Base-by-base conservation (phyloP, 2,113 vertebrate species). In the Dunckerocampus dactyliophorus region DNA sequence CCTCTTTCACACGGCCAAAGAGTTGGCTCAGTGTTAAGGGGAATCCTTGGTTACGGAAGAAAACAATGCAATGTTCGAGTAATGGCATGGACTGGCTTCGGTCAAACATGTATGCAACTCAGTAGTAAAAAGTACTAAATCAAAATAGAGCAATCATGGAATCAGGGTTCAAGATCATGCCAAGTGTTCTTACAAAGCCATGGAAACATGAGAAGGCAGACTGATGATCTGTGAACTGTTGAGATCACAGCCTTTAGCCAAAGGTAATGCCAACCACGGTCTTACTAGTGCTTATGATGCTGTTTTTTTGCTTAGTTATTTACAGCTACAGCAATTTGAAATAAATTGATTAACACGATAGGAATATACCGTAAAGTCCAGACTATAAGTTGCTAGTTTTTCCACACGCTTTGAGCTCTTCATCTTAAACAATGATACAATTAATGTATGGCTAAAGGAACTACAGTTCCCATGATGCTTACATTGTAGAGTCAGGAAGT, bases 1-100 rank as follows among this genome's bases (percentile, higher is more conserved):
- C 63, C 24, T 58, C 53, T 76, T 83, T 71, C 64, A 61, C 20
- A 48, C 53, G 42, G 57, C 71, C 47, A 71, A 69, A 63, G 37
- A 1, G 39, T 59, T 68, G 61, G 66, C 63, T 69, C 45, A 1
- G 16, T 61, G 65, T 59, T 24, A 37, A 63, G 71, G 75, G 72
- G 65, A 76, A 74, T 69, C 58, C 75, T 75, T 71, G 57, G 39
- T 55, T 67, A 15, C 42, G 16, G 15, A 34, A 65, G n/a, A 34
- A 10, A 66, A 21, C 70, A 15, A 12, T 37, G 22, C 20, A 45
- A 53, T 17, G 15, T 59, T 55, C 8, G 17, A 51, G 50, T 8
- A n/a, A 12, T 3, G 63, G 17, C 48, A 34, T 20, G 16, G 20
- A 19, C 31, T 10, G 39, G 28, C 20, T 13, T 45, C 5, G 17